These are phyloP conservation scores for Amiota mariae DNA, from an alignment of 2,888 invertebrate species.

Conservation along the genomic window DNA sequence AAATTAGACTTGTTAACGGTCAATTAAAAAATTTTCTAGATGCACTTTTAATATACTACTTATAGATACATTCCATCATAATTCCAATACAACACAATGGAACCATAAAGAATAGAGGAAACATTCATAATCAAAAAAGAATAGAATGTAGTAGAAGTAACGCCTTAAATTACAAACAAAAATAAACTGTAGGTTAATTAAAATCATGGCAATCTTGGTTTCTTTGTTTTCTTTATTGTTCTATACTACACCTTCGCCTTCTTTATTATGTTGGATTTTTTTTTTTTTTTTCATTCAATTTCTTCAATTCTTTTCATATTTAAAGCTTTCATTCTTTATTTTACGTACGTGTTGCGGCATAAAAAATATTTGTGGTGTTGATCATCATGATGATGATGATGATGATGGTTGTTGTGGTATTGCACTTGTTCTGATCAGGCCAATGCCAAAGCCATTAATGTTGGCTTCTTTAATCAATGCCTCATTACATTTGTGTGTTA, in stretches of 20 bases:
- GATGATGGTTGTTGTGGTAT: not conserved
- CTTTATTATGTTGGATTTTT: too few relatives aligned
- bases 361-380: not conserved
- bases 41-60: conserved; percentile 47
- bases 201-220: conserved; percentile 43
- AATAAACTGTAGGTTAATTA: conserved; percentile 60
- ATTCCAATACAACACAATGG: not conserved
- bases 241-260: conserved; percentile 16
- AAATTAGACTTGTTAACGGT: conserved; percentile 57
- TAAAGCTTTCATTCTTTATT: conserved; percentile 44
- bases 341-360: not conserved
- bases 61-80: too few relatives aligned
- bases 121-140: conserved; percentile 5
- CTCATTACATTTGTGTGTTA: conserved; percentile 68
- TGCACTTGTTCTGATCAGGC: not conserved
- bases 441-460: too few relatives aligned
- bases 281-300: not conserved
- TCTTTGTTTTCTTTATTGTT: conserved; percentile 24
- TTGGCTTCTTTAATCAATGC: conserved; percentile 46
- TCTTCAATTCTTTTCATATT: conserved; percentile 30
- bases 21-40: conserved; percentile 67
- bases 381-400: too few relatives aligned
- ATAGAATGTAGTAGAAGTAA: conserved; percentile 27
- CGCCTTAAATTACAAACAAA: conserved; percentile 20
- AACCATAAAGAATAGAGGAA: conserved; percentile 1